Conservation (phyloP, 2,888 invertebrate genomes). For the Cerastoderma edule region DNA sequence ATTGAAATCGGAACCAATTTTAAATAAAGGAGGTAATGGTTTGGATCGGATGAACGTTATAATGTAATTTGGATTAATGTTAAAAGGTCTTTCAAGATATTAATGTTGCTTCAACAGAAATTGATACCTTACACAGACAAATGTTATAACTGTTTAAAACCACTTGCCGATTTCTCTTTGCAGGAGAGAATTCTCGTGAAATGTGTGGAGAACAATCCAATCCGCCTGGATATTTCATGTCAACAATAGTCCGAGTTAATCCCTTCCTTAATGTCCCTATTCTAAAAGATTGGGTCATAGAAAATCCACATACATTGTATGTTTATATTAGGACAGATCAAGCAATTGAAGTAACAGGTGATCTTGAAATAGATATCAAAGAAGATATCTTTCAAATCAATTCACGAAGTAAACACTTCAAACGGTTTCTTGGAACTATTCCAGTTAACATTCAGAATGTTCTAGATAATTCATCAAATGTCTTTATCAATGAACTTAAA, state of each 20-base stretch:
- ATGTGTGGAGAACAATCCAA: constrained; percentile 31
- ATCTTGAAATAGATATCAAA: constrained; percentile 10
- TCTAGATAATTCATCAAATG: constrained; percentile 19
- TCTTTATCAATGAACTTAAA: constrained; percentile 11
- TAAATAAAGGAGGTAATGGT: no score
- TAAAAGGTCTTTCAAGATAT: no score
- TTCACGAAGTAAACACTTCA: neutral
- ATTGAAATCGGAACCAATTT: no score
- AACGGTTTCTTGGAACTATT: neutral
- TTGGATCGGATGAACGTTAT: no score
- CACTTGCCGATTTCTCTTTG: no score
- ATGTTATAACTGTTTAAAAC: no score
- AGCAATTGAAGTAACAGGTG: neutral
- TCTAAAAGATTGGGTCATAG: constrained; percentile 40
- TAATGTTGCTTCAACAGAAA: no score
- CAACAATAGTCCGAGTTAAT: constrained; percentile 23
- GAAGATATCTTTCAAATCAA: constrained; percentile 13
- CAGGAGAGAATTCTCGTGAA: constrained; percentile 20
- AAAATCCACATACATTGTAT: constrained; percentile 16
- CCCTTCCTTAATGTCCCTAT: constrained; percentile 46
- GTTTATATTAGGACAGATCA: constrained; percentile 44
- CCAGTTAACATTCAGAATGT: constrained; percentile 10
- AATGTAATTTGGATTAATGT: no score
- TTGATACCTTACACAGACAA: no score
- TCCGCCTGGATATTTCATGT: constrained; percentile 54